A percentile compares a stretch with the other conserved stretches of the same genome.
phyloP scores from a whole-genome alignment of 2,797 vertebrate species.

The Pangasius djambal region DNA sequence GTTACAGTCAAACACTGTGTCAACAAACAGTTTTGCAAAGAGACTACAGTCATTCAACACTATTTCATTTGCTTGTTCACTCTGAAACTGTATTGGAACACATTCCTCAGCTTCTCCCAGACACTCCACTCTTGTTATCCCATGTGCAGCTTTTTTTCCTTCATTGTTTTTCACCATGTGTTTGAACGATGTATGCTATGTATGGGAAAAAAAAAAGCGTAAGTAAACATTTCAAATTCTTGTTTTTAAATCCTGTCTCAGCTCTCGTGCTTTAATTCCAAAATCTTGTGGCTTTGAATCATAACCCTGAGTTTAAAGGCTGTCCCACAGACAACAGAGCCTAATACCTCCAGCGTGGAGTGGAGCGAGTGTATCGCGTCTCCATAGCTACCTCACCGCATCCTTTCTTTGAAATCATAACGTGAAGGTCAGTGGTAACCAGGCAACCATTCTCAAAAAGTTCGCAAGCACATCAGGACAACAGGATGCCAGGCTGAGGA shows the following conservation, averaged over 20 bases:
- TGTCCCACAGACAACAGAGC: background rate
- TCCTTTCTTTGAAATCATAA: constrained; percentile 42
- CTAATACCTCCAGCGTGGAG: background rate
- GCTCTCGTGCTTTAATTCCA: constrained; percentile 11
- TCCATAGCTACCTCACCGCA: constrained; percentile 55
- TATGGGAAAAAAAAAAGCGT: constrained; percentile 57
- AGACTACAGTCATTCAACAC: background rate
- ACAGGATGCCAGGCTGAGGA: background rate
- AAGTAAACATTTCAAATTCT: constrained; percentile 70
- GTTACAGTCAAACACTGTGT: background rate
- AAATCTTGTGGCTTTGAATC: background rate
- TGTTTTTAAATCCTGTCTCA: constrained; percentile 57
- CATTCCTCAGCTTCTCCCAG: constrained; percentile 40
- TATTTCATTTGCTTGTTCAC: background rate
- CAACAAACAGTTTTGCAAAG: background rate
- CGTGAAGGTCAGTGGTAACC: constrained; percentile 59
- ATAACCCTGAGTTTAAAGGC: background rate
- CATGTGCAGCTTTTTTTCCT: constrained; percentile 11
- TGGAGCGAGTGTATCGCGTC: background rate
- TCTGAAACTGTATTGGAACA: background rate
- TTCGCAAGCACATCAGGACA: constrained; percentile 21
- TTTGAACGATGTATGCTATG: constrained; percentile 52
- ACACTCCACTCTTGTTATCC: constrained; percentile 51
- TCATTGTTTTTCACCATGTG: constrained; percentile 36
- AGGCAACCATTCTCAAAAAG: constrained; percentile 51